Evolutionary conservation across 2,797 vertebrate species (phyloP).

Genomic region (Heterohyrax brucei): DNA sequence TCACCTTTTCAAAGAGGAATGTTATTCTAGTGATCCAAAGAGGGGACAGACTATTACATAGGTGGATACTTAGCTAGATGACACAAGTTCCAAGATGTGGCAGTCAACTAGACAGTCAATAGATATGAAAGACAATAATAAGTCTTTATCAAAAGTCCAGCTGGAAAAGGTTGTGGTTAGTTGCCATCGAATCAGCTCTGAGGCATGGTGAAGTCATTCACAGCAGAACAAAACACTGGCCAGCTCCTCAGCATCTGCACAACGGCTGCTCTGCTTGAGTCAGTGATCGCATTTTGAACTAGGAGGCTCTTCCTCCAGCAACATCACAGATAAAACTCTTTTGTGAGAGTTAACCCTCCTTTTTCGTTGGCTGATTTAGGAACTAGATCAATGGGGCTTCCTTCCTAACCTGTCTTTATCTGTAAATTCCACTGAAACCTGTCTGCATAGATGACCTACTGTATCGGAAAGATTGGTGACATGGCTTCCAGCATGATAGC

Average conservation of each 20-base stretch:
- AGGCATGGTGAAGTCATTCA: background rate
- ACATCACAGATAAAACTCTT: background rate
- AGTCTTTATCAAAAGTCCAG: slow-evolving; percentile 54
- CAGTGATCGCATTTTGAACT: background rate
- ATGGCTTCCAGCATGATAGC: background rate
- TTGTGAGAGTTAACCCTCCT: background rate
- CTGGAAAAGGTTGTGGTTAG: background rate
- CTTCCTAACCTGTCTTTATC: background rate
- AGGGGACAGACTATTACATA: background rate
- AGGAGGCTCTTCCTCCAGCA: background rate
- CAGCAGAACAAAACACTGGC: background rate
- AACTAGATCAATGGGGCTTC: background rate
- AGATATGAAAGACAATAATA: background rate
- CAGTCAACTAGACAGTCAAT: background rate
- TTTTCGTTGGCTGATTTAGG: background rate
- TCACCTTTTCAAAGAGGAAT: background rate
- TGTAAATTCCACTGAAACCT: background rate
- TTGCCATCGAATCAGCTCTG: background rate
- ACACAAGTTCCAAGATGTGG: background rate
- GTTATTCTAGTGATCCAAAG: background rate
- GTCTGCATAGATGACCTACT: background rate
- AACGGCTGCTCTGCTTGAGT: background rate
- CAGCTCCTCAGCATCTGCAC: background rate
- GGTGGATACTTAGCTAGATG: slow-evolving; percentile 37
- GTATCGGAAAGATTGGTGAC: background rate